These are phyloP conservation scores for Podarcis siculus DNA, from an alignment of 2,797 vertebrate genomes.

Conservation along the genomic window DNA sequence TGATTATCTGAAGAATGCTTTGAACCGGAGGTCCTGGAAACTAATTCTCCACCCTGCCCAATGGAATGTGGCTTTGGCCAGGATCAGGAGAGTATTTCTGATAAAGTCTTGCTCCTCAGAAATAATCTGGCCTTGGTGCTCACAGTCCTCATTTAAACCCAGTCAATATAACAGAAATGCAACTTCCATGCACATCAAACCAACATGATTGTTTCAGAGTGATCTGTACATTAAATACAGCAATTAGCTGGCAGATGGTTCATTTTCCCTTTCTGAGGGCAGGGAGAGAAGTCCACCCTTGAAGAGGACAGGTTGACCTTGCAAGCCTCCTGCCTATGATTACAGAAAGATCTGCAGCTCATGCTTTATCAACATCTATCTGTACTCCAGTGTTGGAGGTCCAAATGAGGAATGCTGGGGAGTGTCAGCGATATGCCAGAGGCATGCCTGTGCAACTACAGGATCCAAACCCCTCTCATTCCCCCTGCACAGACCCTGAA, in stretches of 20 bases:
- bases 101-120: slow-evolving; percentile 5
- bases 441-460: no score
- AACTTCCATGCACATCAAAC: neutral
- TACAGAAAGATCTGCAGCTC: no score
- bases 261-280: no score
- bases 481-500: no score
- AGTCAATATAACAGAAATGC: neutral
- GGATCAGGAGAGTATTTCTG: neutral
- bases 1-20: slow-evolving; percentile 43
- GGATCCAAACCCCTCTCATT: no score
- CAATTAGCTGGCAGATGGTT: neutral
- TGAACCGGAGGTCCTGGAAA: slow-evolving; percentile 25
- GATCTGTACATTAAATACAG: neutral
- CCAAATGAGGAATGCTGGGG: no score
- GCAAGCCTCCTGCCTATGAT: no score
- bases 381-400: no score
- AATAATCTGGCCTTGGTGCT: neutral
- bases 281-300: no score
- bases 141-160: neutral
- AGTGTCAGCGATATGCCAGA: no score
- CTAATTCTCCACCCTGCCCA: neutral
- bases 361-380: no score
- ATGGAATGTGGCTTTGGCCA: slow-evolving; percentile 28
- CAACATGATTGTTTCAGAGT: neutral
- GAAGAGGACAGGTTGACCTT: no score